Evolutionary conservation across 2,888 invertebrate species (phyloP).

Genomic region (Euzetes globulus): DNA sequence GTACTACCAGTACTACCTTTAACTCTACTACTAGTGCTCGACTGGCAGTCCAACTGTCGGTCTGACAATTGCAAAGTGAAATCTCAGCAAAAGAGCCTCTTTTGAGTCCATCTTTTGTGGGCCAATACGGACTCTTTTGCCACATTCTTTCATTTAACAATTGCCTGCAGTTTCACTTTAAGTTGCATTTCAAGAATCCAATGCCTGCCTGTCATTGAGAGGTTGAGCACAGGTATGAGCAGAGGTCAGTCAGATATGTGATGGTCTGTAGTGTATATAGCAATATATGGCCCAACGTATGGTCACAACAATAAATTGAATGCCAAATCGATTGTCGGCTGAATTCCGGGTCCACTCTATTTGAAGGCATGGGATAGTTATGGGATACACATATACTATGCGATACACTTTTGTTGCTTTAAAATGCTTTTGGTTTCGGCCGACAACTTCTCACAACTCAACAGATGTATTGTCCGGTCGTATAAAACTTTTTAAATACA

Average conservation of each 20-base stretch:
- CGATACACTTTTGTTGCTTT: neutral
- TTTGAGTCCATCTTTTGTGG: slow-evolving; percentile 27
- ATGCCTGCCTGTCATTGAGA: neutral
- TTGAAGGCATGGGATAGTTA: neutral
- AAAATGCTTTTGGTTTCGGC: slow-evolving; percentile 2
- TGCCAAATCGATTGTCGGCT: neutral
- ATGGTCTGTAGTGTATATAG: neutral
- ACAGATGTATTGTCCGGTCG: slow-evolving; percentile 6
- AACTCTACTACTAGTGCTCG: neutral
- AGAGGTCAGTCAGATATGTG: slow-evolving; percentile 2
- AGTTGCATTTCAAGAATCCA: neutral
- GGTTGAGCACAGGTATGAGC: neutral
- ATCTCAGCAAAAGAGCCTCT: slow-evolving; percentile 15
- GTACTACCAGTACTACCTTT: neutral
- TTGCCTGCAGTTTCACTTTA: neutral
- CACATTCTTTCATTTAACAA: slow-evolving; percentile 21
- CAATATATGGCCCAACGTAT: slow-evolving; percentile 2
- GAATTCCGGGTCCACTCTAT: slow-evolving; percentile 21
- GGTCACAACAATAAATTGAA: slow-evolving; percentile 22
- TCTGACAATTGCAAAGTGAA: slow-evolving; percentile 13
- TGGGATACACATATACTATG: neutral
- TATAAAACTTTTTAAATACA: slow-evolving; percentile 26
- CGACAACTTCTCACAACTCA: slow-evolving; percentile 23
- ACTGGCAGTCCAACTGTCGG: neutral
- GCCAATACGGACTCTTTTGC: neutral